Evolutionary conservation across 1,140 invertebrate species (phyloP), one percentile per base, ranked within the genome.

Genomic region (Centruroides sculpturatus): DNA sequence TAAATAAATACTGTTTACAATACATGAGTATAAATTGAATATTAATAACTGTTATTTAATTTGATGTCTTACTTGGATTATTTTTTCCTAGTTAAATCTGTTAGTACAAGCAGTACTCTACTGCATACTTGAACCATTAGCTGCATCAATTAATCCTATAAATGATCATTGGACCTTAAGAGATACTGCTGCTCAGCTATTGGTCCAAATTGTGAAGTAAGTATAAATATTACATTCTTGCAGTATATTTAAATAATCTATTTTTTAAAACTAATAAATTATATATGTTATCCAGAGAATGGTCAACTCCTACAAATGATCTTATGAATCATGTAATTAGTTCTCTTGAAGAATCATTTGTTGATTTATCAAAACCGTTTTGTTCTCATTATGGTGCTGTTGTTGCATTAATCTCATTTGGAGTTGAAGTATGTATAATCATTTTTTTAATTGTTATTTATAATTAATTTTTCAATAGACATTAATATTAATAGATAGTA

Each of bases 361-460:
- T 65, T 60, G 74, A 76, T 62, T 61, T 67, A 10, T 62, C 66
- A n/a, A 69, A 71, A 51, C 73, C 73, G 9, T 72, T 72, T 59
- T 69, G 69, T 59, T 72, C 71, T 57, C 74, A 75, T 60, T 76
- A 75, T 66, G 74, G 74, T 35, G 73, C 73, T 57, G 65, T 73
- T 35, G 68, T 73, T 68, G 72, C 69, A 8, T 60, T 76, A 1
- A 54, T 67, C 10, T 67, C 70, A n/a, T 59, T 76, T 36, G 74
- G 74, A 13, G 56, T 63, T 52, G 66, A 72, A 69, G 73, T 75
- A 61, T 41, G 8, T 41, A 41, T 41, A 41, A 23, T 23, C 2
- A 2, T 23, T 23, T 23, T 23, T 23, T 23, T 23, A 23, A 23
- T 23, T 23, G 23, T 23, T 23, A 23, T 23, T 41, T 41, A 41